Percentiles rank a stretch among this genome's conserved stretches.
Evolutionary conservation across 2,797 vertebrate genomes (phyloP).

Genomic region (Erpetoichthys calabaricus): DNA sequence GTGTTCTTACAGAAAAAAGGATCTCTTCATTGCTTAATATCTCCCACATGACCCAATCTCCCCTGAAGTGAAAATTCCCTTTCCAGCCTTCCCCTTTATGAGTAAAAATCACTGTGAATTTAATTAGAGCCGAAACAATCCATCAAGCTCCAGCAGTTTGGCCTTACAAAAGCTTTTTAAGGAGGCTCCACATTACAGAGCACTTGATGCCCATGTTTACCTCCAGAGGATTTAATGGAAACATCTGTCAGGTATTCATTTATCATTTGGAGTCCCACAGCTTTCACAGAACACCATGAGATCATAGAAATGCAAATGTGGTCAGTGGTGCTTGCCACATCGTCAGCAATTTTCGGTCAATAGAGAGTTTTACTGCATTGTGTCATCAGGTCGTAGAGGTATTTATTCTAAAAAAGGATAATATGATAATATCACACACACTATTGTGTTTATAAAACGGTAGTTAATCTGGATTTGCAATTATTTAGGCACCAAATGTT

Average conservation of each 20-base stretch:
- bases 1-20: neutral
- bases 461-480: slow-evolving; percentile 5
- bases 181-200: slow-evolving; percentile 1
- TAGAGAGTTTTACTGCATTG: slow-evolving; percentile 12
- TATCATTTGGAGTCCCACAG: slow-evolving; percentile 6
- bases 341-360: slow-evolving; percentile 12
- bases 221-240: neutral
- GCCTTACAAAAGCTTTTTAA: neutral
- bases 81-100: neutral
- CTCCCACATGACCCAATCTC: neutral
- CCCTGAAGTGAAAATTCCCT: slow-evolving; percentile 3
- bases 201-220: slow-evolving; percentile 9
- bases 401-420: no score
- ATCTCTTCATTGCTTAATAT: neutral
- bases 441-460: neutral
- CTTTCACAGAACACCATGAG: slow-evolving; percentile 8
- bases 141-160: slow-evolving; percentile 2
- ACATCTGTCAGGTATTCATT: slow-evolving; percentile 12
- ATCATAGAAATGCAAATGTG: slow-evolving; percentile 17
- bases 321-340: slow-evolving; percentile 4
- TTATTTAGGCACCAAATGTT: slow-evolving; percentile 2
- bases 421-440: no score
- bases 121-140: neutral
- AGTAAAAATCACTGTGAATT: slow-evolving; percentile 3
- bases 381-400: slow-evolving; percentile 3